Conservation (phyloP, 2,888 invertebrate genomes). For the Pachymerium ferrugineum region DNA sequence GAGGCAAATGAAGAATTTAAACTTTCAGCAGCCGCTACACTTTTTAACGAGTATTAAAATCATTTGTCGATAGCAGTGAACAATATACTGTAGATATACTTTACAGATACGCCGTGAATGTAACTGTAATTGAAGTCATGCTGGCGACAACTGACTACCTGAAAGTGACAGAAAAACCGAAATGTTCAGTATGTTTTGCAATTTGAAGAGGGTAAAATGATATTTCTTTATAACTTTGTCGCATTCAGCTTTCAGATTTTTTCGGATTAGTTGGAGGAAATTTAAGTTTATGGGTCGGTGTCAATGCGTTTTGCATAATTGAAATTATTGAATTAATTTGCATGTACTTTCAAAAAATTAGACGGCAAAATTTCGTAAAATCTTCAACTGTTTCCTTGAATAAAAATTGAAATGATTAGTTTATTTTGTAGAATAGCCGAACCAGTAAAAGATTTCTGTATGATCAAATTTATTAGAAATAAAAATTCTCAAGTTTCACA, state of each 20-base stretch:
- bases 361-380: no score
- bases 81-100: no score
- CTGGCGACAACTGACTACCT: background rate
- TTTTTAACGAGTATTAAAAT: no score
- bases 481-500: background rate
- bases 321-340: background rate
- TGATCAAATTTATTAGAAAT: no score
- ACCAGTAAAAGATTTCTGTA: no score
- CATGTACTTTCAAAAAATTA: background rate
- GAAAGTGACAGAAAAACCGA: background rate
- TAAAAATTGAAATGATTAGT: no score
- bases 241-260: conserved; percentile 22
- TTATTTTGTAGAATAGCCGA: no score
- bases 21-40: no score
- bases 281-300: conserved; percentile 30
- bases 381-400: no score
- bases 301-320: conserved; percentile 23
- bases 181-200: background rate
- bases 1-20: no score
- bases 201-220: background rate
- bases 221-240: background rate
- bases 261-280: conserved; percentile 29
- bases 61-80: no score
- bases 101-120: no score
- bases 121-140: background rate